phyloP scores from a whole-genome alignment of 2,113 vertebrate genomes.

The Balaenoptera acutorostrata region DNA sequence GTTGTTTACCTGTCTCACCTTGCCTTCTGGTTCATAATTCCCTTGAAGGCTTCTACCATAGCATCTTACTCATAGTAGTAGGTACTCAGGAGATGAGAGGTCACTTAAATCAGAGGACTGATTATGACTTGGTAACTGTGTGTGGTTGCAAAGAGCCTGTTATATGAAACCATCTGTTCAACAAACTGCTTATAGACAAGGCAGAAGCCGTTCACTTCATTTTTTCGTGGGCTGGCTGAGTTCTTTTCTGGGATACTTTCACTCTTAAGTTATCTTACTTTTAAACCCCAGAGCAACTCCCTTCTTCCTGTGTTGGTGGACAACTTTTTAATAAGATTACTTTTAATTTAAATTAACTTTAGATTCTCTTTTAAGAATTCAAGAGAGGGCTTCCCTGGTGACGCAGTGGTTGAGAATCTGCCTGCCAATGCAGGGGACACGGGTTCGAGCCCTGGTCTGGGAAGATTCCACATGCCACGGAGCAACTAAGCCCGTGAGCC shows the following conservation, averaged over 20 bases:
- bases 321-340: background rate
- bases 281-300: background rate
- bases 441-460: no score
- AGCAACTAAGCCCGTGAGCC: no score
- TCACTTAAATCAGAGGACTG: background rate
- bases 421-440: no score
- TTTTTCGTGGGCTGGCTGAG: no score
- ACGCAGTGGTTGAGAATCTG: no score
- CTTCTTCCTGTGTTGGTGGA: background rate
- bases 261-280: background rate
- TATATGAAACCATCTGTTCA: background rate
- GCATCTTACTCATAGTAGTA: background rate
- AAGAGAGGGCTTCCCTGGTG: background rate
- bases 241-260: background rate
- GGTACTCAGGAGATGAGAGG: background rate
- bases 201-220: background rate
- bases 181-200: background rate
- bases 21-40: background rate
- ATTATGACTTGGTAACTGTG: background rate
- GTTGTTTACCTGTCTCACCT: background rate
- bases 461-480: no score
- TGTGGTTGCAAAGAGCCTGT: background rate
- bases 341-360: background rate
- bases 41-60: background rate
- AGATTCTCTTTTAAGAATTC: constrained; percentile 10